Evolutionary conservation across 2,113 vertebrate species (phyloP), one percentile per base, ranked within the genome.

Genomic region (Nerophis ophidion): DNA sequence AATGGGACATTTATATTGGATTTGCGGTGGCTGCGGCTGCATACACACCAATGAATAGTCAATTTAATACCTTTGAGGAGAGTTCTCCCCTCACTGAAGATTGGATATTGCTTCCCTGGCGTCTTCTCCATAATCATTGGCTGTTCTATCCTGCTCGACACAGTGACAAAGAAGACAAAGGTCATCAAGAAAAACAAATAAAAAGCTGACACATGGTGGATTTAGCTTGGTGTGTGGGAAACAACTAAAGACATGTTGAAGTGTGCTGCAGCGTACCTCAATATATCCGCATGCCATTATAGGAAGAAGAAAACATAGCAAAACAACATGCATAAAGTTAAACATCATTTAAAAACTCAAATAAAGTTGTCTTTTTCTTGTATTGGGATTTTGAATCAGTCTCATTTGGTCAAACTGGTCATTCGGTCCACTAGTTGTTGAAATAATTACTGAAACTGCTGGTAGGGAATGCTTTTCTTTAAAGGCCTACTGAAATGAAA

Each of bases 1-100:
- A 83, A 78, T 69, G 68, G 67, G 56, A 64, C 60, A 49, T 80
- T 85, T 76, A 71, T 74, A 74, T 76, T 77, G 67, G 72, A 72
- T 76, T 79, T 79, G 65, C 17, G 11, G 44, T 61, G 64, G 65
- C 63, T 72, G 47, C 66, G 79, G 74, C 72, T 69, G 71, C 70
- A 70, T 61, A 72, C 56, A 79, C 68, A 74, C 60, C 73, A 63
- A 58, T 63, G 60, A 73, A 76, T 60, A 57, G 60, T 45, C 68
- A 72, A 70, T 59, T 70, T 63, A 66, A 64, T 68, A 61, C 57
- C 55, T 75, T 51, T 61, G 61, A 62, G 55, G 48, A 60, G 51
- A 48, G 49, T 61, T 66, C 56, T 61, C 42, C 59, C 38, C 35
- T 64, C 42, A n/a, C 50, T 70, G 58, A 65, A 71, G 69, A 67